Conservation (phyloP, 2,888 invertebrate species). For the Drosophila mulleri region DNA sequence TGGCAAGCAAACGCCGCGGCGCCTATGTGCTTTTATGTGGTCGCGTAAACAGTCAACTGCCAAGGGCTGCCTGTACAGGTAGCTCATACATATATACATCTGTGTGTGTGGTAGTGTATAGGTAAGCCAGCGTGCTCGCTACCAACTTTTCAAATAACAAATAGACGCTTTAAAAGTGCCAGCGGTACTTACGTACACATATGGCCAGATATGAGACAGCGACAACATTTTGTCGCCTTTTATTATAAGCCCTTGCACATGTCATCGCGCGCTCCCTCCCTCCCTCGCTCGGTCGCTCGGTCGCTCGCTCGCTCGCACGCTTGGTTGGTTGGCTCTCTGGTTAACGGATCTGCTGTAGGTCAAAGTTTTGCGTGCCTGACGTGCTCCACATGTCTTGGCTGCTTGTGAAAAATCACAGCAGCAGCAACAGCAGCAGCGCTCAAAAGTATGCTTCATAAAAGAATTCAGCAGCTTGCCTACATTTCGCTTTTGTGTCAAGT, state of each 20-base stretch:
- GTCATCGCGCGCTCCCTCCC: neutral
- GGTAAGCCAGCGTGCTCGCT: neutral
- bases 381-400: constrained; percentile 36
- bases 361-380: constrained; percentile 49
- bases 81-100: neutral
- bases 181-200: constrained; percentile 42
- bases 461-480: constrained; percentile 48
- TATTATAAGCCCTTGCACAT: constrained; percentile 37
- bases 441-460: constrained; percentile 53
- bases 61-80: constrained; percentile 28
- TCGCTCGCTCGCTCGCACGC: neutral
- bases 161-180: constrained; percentile 61
- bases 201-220: constrained; percentile 27
- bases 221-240: constrained; percentile 71
- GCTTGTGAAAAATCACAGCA: constrained; percentile 58
- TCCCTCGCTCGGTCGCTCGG: no score
- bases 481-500: constrained; percentile 65
- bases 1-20: constrained; percentile 28
- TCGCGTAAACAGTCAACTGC: constrained; percentile 32
- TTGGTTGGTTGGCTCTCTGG: neutral
- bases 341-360: constrained; percentile 34
- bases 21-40: constrained; percentile 51
- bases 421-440: constrained; percentile 28
- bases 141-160: constrained; percentile 54
- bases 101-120: neutral